These are phyloP conservation scores for Perognathus longimembris DNA, from an alignment of 2,113 vertebrate genomes.

Conservation along the genomic window DNA sequence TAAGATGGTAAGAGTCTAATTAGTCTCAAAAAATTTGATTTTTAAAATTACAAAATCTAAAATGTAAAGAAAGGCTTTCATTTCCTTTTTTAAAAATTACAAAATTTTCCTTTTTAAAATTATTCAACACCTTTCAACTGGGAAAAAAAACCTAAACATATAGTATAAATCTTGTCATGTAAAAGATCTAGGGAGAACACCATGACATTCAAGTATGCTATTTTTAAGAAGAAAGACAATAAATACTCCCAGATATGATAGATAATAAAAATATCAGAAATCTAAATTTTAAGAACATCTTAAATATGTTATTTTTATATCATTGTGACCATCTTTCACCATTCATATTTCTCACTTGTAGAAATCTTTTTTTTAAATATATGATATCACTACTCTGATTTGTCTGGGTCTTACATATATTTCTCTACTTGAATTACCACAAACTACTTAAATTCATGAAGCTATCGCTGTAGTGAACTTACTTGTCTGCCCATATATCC, in stretches of 20 bases:
- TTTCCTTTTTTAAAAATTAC: too few species aligned
- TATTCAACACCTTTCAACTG: not conserved
- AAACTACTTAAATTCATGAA: not conserved
- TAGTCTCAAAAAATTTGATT: not conserved
- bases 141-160: not conserved
- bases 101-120: conserved; percentile 18
- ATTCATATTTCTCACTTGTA: not conserved
- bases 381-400: not conserved
- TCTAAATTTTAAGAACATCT: not conserved
- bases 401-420: not conserved
- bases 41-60: too few species aligned
- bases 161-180: not conserved
- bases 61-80: too few species aligned
- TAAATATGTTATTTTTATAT: not conserved
- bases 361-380: not conserved
- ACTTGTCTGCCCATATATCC: conserved; percentile 99
- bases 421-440: not conserved
- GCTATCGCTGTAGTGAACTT: conserved; percentile 60
- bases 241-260: not conserved
- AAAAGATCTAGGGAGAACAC: not conserved
- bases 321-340: not conserved
- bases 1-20: not conserved
- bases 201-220: not conserved
- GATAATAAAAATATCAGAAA: not conserved
- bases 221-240: not conserved